Conservation (phyloP, 1,140 invertebrate species). For the Aphaenogaster ashmeadi region DNA sequence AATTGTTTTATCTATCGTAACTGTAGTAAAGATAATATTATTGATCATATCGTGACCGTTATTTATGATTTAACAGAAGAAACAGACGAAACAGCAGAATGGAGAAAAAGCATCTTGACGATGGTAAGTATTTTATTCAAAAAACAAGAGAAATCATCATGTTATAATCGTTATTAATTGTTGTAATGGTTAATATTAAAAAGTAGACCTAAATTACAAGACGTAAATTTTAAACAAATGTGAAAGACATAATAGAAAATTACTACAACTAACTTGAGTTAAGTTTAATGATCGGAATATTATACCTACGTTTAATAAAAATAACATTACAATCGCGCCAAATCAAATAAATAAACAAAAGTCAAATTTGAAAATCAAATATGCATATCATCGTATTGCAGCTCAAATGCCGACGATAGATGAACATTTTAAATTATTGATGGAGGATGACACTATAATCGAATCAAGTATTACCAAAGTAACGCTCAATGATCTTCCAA, state of each 20-base stretch:
- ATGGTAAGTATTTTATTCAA: constrained; percentile 41
- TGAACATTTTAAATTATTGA: constrained; percentile 75
- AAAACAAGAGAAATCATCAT: neutral
- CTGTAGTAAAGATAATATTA: neutral
- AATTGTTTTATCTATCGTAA: neutral
- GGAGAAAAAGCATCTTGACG: constrained; percentile 57
- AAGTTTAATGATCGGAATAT: neutral
- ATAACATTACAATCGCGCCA: neutral
- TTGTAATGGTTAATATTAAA: neutral
- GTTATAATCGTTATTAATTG: neutral
- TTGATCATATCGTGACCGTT: neutral
- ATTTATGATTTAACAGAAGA: neutral
- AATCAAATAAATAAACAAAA: neutral
- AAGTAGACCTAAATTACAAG: neutral
- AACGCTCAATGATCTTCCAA: constrained; percentile 73
- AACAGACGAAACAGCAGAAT: neutral
- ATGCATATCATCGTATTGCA: neutral
- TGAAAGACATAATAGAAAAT: neutral
- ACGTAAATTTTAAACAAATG: neutral
- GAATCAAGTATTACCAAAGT: constrained; percentile 38
- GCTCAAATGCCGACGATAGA: constrained; percentile 68
- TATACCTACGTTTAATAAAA: neutral
- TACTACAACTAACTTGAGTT: too few relatives aligned
- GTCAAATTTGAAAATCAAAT: neutral
- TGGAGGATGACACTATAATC: constrained; percentile 63